Percentiles rank a stretch among this genome's conserved stretches.
Evolutionary conservation across 2,888 invertebrate species (phyloP).

Genomic region (Parochlus steinenii): DNA sequence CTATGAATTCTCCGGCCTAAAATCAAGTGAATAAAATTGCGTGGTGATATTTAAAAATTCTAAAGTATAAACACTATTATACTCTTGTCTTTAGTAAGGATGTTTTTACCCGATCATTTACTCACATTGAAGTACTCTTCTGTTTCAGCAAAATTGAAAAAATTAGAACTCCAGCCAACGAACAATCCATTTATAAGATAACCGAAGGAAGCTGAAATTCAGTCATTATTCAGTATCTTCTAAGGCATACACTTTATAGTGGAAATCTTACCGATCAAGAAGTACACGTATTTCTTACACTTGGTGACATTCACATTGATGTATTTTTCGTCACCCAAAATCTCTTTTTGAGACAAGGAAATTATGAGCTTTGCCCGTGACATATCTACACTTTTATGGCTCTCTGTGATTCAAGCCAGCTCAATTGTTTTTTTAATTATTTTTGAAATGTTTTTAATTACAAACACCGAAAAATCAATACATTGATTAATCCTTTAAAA

Average conservation of each 20-base stretch:
- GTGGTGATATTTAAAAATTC: too few species aligned
- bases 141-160: conserved; percentile 4
- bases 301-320: conserved; percentile 7
- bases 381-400: too few species aligned
- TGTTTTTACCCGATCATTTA: not conserved
- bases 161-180: conserved; percentile 11
- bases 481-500: too few species aligned
- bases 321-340: conserved; percentile 6
- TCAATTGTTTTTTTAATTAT: too few species aligned
- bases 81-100: not conserved
- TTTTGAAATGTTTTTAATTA: too few species aligned
- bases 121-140: conserved; percentile 3
- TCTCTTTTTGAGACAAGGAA: conserved; percentile 6
- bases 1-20: too few species aligned
- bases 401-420: too few species aligned
- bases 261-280: conserved; percentile 6
- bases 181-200: conserved; percentile 8
- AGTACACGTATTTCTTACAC: conserved; percentile 3
- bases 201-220: conserved; percentile 7
- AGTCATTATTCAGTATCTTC: too few species aligned
- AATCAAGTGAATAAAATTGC: too few species aligned
- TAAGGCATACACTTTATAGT: not conserved
- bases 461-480: too few species aligned
- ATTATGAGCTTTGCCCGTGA: too few species aligned
- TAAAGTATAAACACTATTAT: too few species aligned